A percentile compares a stretch with the other conserved stretches of the same genome.
These are phyloP conservation scores for Megaceryle alcyon DNA, from an alignment of 2,797 vertebrate genomes.

Conservation along the genomic window DNA sequence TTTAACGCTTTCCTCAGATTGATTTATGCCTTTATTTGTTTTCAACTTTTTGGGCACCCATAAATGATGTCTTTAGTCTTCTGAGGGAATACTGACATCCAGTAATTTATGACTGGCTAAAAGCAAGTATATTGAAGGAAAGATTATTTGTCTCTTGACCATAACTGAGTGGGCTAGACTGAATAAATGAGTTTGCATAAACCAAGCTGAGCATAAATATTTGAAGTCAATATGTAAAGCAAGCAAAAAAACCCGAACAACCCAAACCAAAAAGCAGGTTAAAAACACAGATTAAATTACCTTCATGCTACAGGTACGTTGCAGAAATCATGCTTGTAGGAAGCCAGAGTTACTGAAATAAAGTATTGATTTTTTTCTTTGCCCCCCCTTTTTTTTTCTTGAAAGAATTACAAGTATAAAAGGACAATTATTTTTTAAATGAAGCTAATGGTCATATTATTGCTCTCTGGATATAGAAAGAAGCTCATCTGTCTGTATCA, in stretches of 20 bases:
- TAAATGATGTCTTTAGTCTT: slow-evolving; percentile 35
- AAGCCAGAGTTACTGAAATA: neutral
- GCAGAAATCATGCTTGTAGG: neutral
- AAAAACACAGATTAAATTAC: neutral
- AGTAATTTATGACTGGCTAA: slow-evolving; percentile 29
- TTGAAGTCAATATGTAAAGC: neutral
- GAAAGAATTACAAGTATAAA: slow-evolving; percentile 32
- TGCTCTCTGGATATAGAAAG: slow-evolving; percentile 7
- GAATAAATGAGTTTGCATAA: neutral
- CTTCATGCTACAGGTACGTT: neutral
- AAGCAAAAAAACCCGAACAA: neutral
- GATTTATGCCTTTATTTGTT: slow-evolving; percentile 27
- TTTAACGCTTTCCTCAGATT: neutral
- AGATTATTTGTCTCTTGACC: slow-evolving; percentile 12
- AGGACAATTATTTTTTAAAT: slow-evolving; percentile 47
- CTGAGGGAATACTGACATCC: neutral
- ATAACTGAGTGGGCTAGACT: neutral
- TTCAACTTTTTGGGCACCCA: neutral
- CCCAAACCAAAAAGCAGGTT: neutral
- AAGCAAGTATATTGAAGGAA: neutral
- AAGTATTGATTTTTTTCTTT: slow-evolving; percentile 33
- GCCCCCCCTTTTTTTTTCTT: neutral
- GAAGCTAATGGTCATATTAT: neutral
- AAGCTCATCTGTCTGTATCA: slow-evolving; percentile 8
- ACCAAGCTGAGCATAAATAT: neutral